Percentiles rank a stretch among this genome's conserved stretches.
Conservation (phyloP, 2,888 invertebrate species). For the Lampropteryx suffumata region DNA sequence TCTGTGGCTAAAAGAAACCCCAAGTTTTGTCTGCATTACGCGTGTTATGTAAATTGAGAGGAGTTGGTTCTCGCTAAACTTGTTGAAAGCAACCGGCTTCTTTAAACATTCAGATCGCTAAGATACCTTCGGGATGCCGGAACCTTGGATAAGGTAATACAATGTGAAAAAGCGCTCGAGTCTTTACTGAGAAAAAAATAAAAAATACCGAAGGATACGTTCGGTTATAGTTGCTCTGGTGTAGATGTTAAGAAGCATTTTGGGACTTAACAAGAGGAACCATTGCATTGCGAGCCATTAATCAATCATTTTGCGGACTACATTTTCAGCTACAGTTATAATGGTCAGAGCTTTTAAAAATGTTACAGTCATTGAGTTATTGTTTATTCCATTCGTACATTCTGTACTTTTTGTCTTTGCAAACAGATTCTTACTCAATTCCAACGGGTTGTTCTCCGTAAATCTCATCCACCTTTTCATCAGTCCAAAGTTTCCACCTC, state of each 20-base stretch:
- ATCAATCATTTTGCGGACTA: too few relatives aligned
- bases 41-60: constrained; percentile 67
- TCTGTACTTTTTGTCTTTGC: constrained; percentile 1
- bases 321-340: too few relatives aligned
- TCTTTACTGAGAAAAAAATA: too few relatives aligned
- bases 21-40: constrained; percentile 62
- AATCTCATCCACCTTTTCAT: constrained; percentile 32
- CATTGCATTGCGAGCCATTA: too few relatives aligned
- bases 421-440: constrained; percentile 1
- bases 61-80: constrained; percentile 43
- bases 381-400: not conserved
- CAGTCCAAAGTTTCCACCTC: constrained; percentile 37
- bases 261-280: too few relatives aligned
- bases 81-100: constrained; percentile 60
- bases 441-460: constrained; percentile 4
- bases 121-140: constrained; percentile 37
- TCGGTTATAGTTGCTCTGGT: too few relatives aligned
- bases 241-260: too few relatives aligned
- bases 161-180: constrained; percentile 1
- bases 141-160: constrained; percentile 34
- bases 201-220: too few relatives aligned
- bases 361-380: not conserved
- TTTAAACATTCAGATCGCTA: constrained; percentile 69
- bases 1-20: constrained; percentile 36
- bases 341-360: too few relatives aligned